Evolutionary conservation across 1,140 invertebrate genomes (phyloP).

Genomic region (Leptopilina clavipes): DNA sequence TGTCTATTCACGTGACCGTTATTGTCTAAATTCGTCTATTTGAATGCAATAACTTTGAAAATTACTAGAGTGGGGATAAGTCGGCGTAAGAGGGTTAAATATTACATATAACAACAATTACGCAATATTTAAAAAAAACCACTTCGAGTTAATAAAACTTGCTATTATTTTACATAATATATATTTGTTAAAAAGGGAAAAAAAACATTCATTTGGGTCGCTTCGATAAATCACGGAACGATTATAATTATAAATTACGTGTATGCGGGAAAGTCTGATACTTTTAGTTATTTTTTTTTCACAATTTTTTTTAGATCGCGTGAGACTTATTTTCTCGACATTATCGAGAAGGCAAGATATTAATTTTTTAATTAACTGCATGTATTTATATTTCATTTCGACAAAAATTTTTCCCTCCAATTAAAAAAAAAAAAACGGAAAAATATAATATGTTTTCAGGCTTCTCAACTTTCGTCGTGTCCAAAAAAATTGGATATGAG

Average conservation of each 20-base stretch:
- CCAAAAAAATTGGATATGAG: constrained; percentile 72
- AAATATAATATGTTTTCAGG: constrained; percentile 62
- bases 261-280: constrained; percentile 36
- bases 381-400: too few relatives aligned
- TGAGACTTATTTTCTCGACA: not conserved
- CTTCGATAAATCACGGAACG: constrained; percentile 8
- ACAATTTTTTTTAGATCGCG: constrained; percentile 6
- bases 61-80: too few relatives aligned
- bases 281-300: constrained; percentile 20
- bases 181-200: not conserved
- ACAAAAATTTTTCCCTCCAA: too few relatives aligned
- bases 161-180: not conserved
- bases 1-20: too few relatives aligned
- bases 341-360: not conserved
- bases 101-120: not conserved
- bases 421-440: too few relatives aligned
- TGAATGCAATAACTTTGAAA: too few relatives aligned
- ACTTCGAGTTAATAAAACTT: not conserved
- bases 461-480: constrained; percentile 68
- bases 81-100: too few relatives aligned
- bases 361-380: not conserved
- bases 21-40: too few relatives aligned
- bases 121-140: not conserved
- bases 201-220: not conserved
- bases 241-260: constrained; percentile 15